Evolutionary conservation across 2,888 invertebrate genomes (phyloP).

Genomic region (Argynnis bischoffii): DNA sequence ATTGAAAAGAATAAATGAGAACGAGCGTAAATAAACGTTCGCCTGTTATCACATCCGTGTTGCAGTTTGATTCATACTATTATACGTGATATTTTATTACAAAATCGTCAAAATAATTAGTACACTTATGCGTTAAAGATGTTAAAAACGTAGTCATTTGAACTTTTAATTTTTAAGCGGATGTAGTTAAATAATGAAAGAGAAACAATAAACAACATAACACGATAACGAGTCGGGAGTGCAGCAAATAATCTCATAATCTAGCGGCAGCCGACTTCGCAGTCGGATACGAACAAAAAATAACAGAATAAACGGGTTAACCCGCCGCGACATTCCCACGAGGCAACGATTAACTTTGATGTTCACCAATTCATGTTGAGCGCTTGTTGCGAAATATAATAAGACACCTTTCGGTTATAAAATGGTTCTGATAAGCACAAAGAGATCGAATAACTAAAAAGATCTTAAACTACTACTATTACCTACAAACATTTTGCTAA

Average conservation of each 20-base stretch:
- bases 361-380: constrained; percentile 47
- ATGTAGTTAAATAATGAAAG: constrained; percentile 17
- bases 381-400: constrained; percentile 27
- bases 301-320: constrained; percentile 62
- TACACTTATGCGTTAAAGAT: too few species aligned
- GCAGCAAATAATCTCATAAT: constrained; percentile 65
- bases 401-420: constrained; percentile 25
- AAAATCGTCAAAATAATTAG: too few species aligned
- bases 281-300: constrained; percentile 46
- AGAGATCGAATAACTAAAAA: background rate
- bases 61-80: too few species aligned
- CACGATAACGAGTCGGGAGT: constrained; percentile 46
- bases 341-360: constrained; percentile 58
- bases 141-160: background rate
- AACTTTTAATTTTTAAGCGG: background rate
- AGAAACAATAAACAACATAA: constrained; percentile 35
- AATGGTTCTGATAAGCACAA: constrained; percentile 7
- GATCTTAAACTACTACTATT: too few species aligned
- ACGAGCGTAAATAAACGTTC: constrained; percentile 24
- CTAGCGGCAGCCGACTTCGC: constrained; percentile 48
- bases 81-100: too few species aligned
- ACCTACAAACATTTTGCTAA: too few species aligned
- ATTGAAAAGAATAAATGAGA: constrained; percentile 29
- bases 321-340: constrained; percentile 65
- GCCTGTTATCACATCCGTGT: too few species aligned